A percentile compares a stretch with the other conserved stretches of the same genome.
These are phyloP conservation scores for Strix aluco DNA, from an alignment of 2,113 vertebrate genomes.

Conservation along the genomic window DNA sequence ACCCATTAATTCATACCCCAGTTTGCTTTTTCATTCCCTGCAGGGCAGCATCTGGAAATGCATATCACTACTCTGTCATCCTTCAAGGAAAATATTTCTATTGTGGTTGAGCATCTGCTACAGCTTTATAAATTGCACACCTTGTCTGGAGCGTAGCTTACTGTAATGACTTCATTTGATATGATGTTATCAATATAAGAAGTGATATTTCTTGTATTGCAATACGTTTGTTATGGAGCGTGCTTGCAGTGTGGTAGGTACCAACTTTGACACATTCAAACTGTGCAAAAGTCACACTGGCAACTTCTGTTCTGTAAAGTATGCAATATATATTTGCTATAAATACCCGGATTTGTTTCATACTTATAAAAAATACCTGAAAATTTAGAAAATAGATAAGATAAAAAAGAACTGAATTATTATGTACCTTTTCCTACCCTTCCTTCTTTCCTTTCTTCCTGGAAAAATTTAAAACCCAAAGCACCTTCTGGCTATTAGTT, in stretches of 20 bases:
- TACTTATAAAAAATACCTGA: not conserved
- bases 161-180: not conserved
- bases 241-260: too few species aligned
- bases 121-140: not conserved
- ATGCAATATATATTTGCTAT: not conserved
- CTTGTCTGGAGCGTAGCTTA: not conserved
- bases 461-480: not conserved
- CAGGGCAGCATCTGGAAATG: not conserved
- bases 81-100: not conserved
- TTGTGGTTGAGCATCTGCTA: not conserved
- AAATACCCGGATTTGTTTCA: not conserved
- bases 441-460: not conserved
- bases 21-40: not conserved
- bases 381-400: not conserved
- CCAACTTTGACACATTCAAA: not conserved
- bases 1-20: not conserved
- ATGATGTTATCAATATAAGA: not conserved
- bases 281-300: not conserved
- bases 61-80: not conserved
- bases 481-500: not conserved
- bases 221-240: accelerated
- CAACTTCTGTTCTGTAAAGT: not conserved
- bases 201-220: not conserved
- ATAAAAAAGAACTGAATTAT: not conserved
- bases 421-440: not conserved